Evolutionary conservation across 2,797 vertebrate species (phyloP), one percentile per base, ranked within the genome.

Genomic region (Peromyscus eremicus): DNA sequence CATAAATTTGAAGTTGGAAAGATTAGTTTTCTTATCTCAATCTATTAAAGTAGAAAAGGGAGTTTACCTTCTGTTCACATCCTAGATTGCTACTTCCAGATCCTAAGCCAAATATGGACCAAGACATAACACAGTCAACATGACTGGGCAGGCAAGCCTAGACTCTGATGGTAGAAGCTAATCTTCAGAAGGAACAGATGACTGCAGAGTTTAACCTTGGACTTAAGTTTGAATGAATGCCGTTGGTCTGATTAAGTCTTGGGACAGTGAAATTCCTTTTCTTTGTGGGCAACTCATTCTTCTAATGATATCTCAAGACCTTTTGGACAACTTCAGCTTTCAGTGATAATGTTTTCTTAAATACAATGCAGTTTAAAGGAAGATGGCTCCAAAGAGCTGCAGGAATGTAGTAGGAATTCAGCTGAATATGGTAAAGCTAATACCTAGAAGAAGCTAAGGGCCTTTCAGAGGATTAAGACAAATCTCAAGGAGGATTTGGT

Each of bases 61-160:
- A 71, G n/a, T 94, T 95, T 93, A 46, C 25, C 49, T 93, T 80
- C 76, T 49, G 34, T 37, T 93, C 29, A 4, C 62, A 79, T 68
- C 81, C 89, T 14, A 91, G 76, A 57, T 57, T 66, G 21, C 81
- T 92, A 23, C 89, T 93, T 97, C 80, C 55, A 93, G 73, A 97
- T 68, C 23, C 71, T 68, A 27, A 49, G 60, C 55, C 90, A 88
- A 95, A 88, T 88, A 49, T 14, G 37, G 57, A 29, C 84, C 66
- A 87, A 71, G 52, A 73, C 0, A 77, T 12, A 93, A 52, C n/a
- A 70, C 1, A 92, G 57, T 81, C 84, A 87, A 71, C 13, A 40
- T 40, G 71, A 25, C 34, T 86, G 29, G n/a, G 6, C 16, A 70
- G 79, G 75, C 25, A 71, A 70, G 75, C 7, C 29, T 86, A 40